phyloP scores from a whole-genome alignment of 1,140 invertebrate genomes.

The Antheraea pernyi region DNA sequence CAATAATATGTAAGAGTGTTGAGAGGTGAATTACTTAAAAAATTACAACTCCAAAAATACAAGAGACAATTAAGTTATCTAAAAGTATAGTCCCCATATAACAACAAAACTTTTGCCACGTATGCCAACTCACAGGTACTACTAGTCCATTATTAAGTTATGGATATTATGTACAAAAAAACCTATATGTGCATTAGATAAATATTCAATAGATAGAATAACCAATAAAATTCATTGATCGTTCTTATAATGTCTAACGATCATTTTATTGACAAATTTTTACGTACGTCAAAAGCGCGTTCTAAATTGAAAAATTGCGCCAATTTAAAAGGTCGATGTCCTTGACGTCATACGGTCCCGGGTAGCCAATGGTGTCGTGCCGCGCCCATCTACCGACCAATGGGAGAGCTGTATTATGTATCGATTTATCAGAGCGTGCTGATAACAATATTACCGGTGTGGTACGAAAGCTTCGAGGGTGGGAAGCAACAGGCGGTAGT shows the following conservation, averaged over 20 bases:
- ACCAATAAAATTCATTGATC: neutral
- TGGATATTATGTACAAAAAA: too few relatives aligned
- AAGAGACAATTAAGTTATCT: too few relatives aligned
- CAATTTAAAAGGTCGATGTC: slow-evolving; percentile 59
- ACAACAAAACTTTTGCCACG: too few relatives aligned
- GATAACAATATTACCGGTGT: slow-evolving; percentile 17
- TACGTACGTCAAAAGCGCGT: slow-evolving; percentile 27
- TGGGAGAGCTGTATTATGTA: slow-evolving; percentile 31
- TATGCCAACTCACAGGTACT: too few relatives aligned
- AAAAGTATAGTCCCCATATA: too few relatives aligned
- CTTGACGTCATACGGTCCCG: slow-evolving; percentile 53
- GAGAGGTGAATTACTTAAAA: too few relatives aligned
- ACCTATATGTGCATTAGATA: neutral
- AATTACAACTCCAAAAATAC: too few relatives aligned
- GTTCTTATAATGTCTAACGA: slow-evolving; percentile 9
- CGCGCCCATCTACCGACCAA: slow-evolving; percentile 43
- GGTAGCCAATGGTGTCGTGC: slow-evolving; percentile 36
- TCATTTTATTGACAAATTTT: slow-evolving; percentile 36
- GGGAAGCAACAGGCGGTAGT: slow-evolving; percentile 6
- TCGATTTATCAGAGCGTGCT: slow-evolving; percentile 47
- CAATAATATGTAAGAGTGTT: too few relatives aligned
- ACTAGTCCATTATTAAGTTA: too few relatives aligned
- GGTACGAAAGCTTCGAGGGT: slow-evolving; percentile 6
- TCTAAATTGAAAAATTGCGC: slow-evolving; percentile 67
- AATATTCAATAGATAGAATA: neutral